These are phyloP conservation scores for Castor canadensis DNA, from an alignment of 2,113 vertebrate species.

Conservation along the genomic window DNA sequence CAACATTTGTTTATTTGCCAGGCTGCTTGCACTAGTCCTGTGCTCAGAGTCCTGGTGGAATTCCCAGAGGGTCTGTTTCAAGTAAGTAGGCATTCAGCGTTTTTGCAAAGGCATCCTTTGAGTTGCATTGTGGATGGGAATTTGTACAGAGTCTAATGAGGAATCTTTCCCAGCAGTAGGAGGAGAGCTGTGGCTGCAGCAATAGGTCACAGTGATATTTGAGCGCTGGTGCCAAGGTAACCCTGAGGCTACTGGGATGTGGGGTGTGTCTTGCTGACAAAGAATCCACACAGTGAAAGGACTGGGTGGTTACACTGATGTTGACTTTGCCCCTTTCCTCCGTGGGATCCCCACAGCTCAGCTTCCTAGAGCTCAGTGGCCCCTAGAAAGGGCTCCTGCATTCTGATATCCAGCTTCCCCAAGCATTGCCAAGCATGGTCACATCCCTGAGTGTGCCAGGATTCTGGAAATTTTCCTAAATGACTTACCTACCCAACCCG, in stretches of 20 bases:
- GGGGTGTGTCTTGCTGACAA: not conserved
- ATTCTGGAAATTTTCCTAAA: constrained; percentile 3
- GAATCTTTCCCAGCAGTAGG: not conserved
- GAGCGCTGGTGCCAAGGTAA: not conserved
- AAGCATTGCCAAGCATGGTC: not conserved
- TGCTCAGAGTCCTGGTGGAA: not conserved
- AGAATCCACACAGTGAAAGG: not conserved
- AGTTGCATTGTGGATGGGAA: not conserved
- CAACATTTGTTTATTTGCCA: not conserved
- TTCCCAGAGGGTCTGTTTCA: not conserved
- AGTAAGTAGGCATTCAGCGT: not conserved
- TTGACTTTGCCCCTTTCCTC: not conserved
- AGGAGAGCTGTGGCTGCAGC: not conserved
- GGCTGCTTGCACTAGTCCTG: not conserved
- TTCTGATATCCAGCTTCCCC: not conserved
- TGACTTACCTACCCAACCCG: not conserved
- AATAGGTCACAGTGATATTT: not conserved
- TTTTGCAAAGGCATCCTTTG: constrained; percentile 16
- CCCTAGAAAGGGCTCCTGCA: not conserved
- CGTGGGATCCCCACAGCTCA: not conserved
- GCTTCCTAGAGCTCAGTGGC: not conserved
- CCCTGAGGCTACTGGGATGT: not conserved
- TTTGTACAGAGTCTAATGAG: not conserved
- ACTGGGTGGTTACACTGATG: too few relatives aligned
- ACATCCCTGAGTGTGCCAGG: not conserved